Base-by-base conservation (phyloP, 2,797 vertebrate species). In the Muscicapa striata region DNA sequence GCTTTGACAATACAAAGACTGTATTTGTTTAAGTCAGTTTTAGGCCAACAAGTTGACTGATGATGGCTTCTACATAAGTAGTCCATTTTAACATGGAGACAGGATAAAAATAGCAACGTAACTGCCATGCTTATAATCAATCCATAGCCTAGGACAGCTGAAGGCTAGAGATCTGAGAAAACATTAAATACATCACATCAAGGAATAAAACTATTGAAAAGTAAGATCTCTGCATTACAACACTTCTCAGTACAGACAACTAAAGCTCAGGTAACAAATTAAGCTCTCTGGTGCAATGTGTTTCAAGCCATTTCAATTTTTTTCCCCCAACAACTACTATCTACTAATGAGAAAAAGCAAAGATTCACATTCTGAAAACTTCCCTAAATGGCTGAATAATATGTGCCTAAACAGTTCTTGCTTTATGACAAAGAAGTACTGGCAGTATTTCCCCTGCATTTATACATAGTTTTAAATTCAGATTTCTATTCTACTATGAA, bases 91-190 rank as follows among this genome's bases (percentile, higher is more conserved):
- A 89, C 0, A 2, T 8, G 40, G 36, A 93, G 52, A 69, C 40
- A 24, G 6, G n/a, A 80, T 32, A 90, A 89, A 95, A 93, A 92
- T 29, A 95, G 84, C 63, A 84, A 27, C 5, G 0, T 15, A 74
- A 76, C 32, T 45, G 43, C 43, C 87, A 68, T 10, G 40, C 77
- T 89, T 63, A 79, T 63, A 70, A 58, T 49, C 64, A 83, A 20
- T 58, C 43, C 78, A 67, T 26, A 75, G 74, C n/a, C 29, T 36
- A 38, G 86, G 88, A 73, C 4, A 7, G 38, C 0, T 77, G 75
- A 92, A 94, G 61, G 54, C 68, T 78, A 55, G 55, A 88, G 81
- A 93, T 63, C 73, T 84, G 55, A 93, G 63, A 69, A 68, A 89
- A 81, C 15, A 51, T 43, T 38, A 69, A 69, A 84, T 24, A 62